Base-by-base conservation (phyloP, 2,113 vertebrate species). In the Phalacrocorax carbo region DNA sequence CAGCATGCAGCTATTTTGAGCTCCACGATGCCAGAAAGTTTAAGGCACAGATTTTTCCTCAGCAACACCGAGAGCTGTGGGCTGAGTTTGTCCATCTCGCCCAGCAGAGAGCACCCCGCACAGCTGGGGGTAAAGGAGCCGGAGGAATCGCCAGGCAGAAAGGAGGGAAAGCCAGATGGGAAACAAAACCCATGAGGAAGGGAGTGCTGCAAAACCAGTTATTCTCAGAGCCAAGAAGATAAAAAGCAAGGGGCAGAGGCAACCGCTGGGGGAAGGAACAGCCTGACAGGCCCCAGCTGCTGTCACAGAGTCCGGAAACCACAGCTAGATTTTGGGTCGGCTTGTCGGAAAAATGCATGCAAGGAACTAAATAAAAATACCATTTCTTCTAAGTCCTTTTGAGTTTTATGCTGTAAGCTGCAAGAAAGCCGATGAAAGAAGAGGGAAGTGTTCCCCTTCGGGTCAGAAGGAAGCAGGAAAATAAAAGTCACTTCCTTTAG, bases 191-290 rank as follows among this genome's bases (percentile, higher is more conserved):
- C 42, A 44, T 44, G 42, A 44, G 42, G 42, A 48, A 48, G 46
- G 14, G 15, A 58, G 61, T 19, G 60, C 90, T 79, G 88, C 88
- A 82, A 76, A 94, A 51, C 77, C 64, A 52, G 88, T 96, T 97
- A 86, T 92, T 92, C 91, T 94, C 77, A 34, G 78, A 88, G 94
- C 90, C 93, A 97, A 82, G 61, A 70, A 90, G 70, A 95, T 80
- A 90, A 87, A 83, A 95, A 64, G 46, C 26, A 68, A 76, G 44
- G 55, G 77, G 55, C 61, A 91, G 75, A 60, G 71, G 64, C 83
- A 83, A 76, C 1, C 0, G 26, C 58, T 11, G 49, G 23, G 80
- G 79, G 86, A 72, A 90, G 90, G 61, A 95, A 19, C 48, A 40
- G 82, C 29, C 40, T 64, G 73, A 90, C 15, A 7, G 70, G 52